phyloP scores from a whole-genome alignment of 2,113 vertebrate genomes.

The Paralichthys olivaceus region DNA sequence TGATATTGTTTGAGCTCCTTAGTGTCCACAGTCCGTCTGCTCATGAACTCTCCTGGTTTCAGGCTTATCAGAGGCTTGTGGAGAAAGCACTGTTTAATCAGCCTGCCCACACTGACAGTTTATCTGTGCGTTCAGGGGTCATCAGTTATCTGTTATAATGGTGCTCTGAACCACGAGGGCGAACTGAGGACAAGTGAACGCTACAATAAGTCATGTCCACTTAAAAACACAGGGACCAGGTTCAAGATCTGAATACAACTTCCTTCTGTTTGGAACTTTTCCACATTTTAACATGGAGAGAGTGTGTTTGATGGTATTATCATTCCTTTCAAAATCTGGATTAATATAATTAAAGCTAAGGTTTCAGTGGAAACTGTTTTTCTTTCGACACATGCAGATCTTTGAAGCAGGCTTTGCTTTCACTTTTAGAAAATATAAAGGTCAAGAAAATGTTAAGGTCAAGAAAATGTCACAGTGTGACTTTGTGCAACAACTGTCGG shows the following conservation, averaged over 20 bases:
- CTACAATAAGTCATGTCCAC: conserved; percentile 53
- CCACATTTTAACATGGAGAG: too few species aligned
- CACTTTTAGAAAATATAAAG: neutral
- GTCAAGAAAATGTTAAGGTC: conserved; percentile 8
- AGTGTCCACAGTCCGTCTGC: conserved; percentile 10
- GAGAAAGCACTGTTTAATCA: conserved; percentile 50
- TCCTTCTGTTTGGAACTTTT: neutral
- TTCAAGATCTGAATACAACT: neutral
- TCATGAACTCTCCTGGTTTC: neutral
- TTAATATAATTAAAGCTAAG: neutral
- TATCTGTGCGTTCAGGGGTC: conserved; percentile 62
- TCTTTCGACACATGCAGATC: neutral
- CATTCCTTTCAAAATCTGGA: neutral
- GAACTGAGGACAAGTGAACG: conserved; percentile 56
- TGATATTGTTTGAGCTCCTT: conserved; percentile 7
- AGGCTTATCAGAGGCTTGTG: conserved; percentile 37
- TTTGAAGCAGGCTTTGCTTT: neutral
- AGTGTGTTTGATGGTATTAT: neutral
- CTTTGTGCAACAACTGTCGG: neutral
- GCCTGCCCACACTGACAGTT: conserved; percentile 36
- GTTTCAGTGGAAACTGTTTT: neutral
- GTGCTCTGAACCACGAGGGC: conserved; percentile 51
- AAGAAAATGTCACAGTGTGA: conserved; percentile 12
- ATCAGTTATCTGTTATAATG: conserved; percentile 69
- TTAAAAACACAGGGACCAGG: conserved; percentile 4